phyloP scores from a whole-genome alignment of 2,888 invertebrate species.

The Pterobdella sp. region DNA sequence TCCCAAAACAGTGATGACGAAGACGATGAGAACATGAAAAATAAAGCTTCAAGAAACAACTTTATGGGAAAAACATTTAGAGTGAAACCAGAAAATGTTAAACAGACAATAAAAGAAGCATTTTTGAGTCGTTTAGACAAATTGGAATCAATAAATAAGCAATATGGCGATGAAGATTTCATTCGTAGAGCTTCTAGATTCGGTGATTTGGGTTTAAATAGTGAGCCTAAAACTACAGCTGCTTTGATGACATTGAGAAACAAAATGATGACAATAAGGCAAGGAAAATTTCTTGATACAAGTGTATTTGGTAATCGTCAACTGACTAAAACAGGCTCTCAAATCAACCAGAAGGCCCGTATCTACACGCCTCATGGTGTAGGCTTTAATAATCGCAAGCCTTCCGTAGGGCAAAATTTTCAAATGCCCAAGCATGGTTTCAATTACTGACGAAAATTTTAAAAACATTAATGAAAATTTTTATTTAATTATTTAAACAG shows the following conservation, averaged over 20 bases:
- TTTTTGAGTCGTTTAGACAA: slow-evolving; percentile 18
- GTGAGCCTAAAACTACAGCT: slow-evolving; percentile 4
- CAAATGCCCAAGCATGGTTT: background rate
- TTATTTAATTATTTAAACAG: no score
- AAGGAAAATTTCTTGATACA: background rate
- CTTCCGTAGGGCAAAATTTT: background rate
- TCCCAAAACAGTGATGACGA: background rate
- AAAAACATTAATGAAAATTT: no score
- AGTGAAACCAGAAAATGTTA: background rate
- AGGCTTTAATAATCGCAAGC: background rate
- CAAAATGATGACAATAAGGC: background rate
- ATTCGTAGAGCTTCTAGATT: background rate
- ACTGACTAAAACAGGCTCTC: background rate
- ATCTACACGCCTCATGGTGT: slow-evolving; percentile 8
- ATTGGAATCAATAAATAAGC: background rate
- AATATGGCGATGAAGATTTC: slow-evolving; percentile 4
- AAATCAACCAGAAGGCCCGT: background rate
- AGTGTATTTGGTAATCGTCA: background rate
- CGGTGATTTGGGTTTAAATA: slow-evolving; percentile 14
- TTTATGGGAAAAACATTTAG: slow-evolving; percentile 7
- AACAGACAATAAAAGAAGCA: slow-evolving; percentile 17
- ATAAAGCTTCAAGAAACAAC: background rate
- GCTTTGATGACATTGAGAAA: slow-evolving; percentile 23
- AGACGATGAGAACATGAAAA: background rate
- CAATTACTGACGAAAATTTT: slow-evolving; percentile 6